Conservation (phyloP, 1,140 invertebrate genomes). For the Nymphalis io region DNA sequence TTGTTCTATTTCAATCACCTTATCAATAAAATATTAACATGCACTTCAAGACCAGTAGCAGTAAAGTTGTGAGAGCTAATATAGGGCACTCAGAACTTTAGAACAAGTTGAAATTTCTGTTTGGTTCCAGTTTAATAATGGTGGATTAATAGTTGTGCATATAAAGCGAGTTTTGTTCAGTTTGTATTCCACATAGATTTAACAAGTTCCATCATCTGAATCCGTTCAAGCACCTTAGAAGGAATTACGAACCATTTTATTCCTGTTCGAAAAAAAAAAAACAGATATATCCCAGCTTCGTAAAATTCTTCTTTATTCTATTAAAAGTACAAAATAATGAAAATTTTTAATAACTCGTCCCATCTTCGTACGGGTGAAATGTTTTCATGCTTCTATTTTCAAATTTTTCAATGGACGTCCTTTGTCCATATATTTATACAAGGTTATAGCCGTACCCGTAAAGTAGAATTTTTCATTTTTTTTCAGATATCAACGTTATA, state of each 20-base stretch:
- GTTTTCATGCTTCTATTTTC: too few relatives aligned
- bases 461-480: too few relatives aligned
- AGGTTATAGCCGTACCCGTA: too few relatives aligned
- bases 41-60: background rate
- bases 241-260: background rate
- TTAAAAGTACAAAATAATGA: too few relatives aligned
- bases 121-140: constrained; percentile 39
- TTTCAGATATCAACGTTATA: too few relatives aligned
- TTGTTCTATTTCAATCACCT: background rate
- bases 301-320: too few relatives aligned
- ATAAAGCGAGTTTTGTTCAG: constrained; percentile 37
- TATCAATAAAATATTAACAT: constrained; percentile 15
- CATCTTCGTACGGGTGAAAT: too few relatives aligned
- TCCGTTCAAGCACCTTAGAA: constrained; percentile 9
- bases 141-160: constrained; percentile 40
- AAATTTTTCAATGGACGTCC: too few relatives aligned
- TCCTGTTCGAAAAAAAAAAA: background rate
- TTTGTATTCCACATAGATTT: constrained; percentile 34
- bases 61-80: constrained; percentile 32
- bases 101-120: constrained; percentile 34
- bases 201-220: constrained; percentile 26
- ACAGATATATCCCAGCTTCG: too few relatives aligned
- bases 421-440: too few relatives aligned
- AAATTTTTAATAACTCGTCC: too few relatives aligned
- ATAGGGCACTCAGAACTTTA: constrained; percentile 28